Conservation (phyloP, 2,888 invertebrate genomes). For the Trichogramma dendrolimi region DNA sequence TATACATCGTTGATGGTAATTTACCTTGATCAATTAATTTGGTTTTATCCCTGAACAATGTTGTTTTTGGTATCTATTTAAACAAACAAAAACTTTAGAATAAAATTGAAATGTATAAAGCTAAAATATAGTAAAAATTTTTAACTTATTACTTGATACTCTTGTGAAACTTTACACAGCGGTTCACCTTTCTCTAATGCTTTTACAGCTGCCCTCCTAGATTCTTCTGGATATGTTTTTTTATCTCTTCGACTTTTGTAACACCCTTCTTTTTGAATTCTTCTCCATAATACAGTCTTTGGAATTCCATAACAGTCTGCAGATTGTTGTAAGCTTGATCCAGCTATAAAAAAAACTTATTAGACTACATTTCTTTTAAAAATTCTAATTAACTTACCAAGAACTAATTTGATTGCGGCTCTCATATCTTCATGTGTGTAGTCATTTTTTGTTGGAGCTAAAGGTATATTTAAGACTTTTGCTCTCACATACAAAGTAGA, state of each 20-base stretch:
- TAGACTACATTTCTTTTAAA: conserved; percentile 3
- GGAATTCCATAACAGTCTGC: conserved; percentile 51
- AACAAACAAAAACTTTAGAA: not conserved
- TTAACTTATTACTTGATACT: conserved; percentile 44
- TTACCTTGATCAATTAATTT: conserved; percentile 49
- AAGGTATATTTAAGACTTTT: conserved; percentile 46
- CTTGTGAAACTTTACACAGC: conserved; percentile 49
- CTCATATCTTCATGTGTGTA: conserved; percentile 50
- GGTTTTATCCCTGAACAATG: conserved; percentile 50
- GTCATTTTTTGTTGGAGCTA: conserved; percentile 48
- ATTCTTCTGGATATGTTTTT: conserved; percentile 45
- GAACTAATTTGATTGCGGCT: conserved; percentile 50
- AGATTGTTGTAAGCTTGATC: conserved; percentile 51
- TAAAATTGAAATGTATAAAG: not conserved
- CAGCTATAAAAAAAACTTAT: conserved; percentile 38
- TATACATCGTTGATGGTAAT: conserved; percentile 47
- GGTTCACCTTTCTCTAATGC: conserved; percentile 52
- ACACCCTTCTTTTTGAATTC: conserved; percentile 50
- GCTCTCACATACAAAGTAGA: conserved; percentile 52
- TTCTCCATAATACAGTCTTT: conserved; percentile 53
- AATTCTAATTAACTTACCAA: conserved; percentile 37
- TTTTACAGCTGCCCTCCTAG: conserved; percentile 49
- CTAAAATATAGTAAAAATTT: not conserved
- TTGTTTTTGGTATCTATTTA: conserved; percentile 52
- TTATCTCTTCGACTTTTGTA: conserved; percentile 42